Evolutionary conservation across 2,888 invertebrate genomes (phyloP).

Genomic region (Buathra laborator): DNA sequence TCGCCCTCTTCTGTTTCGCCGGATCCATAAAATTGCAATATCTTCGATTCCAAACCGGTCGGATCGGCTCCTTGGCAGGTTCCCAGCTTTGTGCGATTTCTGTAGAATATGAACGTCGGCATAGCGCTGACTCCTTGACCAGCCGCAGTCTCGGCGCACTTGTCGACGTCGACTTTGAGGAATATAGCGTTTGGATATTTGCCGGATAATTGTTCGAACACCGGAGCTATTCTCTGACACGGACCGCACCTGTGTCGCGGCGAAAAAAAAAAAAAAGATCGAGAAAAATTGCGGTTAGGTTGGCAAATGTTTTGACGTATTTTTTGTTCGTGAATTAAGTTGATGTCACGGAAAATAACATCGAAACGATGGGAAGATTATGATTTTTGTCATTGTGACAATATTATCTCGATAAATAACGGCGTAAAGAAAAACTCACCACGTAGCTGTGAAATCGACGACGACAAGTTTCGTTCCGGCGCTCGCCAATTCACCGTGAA

Average conservation of each 20-base stretch:
- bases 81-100: constrained; percentile 95
- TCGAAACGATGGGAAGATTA: neutral
- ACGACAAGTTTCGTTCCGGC: constrained; percentile 96
- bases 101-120: constrained; percentile 99
- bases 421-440: constrained; percentile 87
- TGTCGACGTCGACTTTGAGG: constrained; percentile 97
- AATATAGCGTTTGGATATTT: constrained; percentile 96
- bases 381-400: constrained; percentile 45
- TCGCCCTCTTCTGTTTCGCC: constrained; percentile 89
- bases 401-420: constrained; percentile 73
- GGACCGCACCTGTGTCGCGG: constrained; percentile 94
- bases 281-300: neutral
- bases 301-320: neutral
- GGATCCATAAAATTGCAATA: constrained; percentile 93
- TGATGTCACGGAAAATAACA: neutral
- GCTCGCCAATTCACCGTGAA: constrained; percentile 93
- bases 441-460: constrained; percentile 97
- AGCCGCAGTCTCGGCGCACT: constrained; percentile 95
- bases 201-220: constrained; percentile 94
- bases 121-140: constrained; percentile 96
- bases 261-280: constrained; percentile 19
- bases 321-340: neutral
- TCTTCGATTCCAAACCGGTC: constrained; percentile 93
- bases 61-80: constrained; percentile 95
- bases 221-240: constrained; percentile 96